These are phyloP conservation scores for Spodoptera exigua DNA, from an alignment of 2,888 invertebrate species.

Conservation along the genomic window DNA sequence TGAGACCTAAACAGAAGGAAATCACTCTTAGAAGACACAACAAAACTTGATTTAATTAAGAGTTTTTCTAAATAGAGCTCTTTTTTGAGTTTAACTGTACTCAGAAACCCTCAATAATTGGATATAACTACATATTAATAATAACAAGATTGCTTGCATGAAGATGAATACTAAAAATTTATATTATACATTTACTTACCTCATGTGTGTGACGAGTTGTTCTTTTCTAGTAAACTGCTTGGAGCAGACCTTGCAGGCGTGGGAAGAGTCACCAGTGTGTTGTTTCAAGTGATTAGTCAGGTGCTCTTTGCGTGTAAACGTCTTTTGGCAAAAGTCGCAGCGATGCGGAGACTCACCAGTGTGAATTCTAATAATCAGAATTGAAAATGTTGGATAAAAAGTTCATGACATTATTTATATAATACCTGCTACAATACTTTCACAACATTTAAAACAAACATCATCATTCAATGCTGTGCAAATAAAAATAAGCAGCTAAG, in stretches of 20 bases:
- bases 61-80: too few relatives aligned
- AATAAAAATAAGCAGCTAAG: conserved; percentile 25
- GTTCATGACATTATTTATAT: too few relatives aligned
- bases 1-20: conserved; percentile 73
- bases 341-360: conserved; percentile 93
- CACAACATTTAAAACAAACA: conserved; percentile 22
- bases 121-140: too few relatives aligned
- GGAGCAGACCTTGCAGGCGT: conserved; percentile 92
- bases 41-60: too few relatives aligned
- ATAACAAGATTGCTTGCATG: too few relatives aligned
- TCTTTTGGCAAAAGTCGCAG: conserved; percentile 92
- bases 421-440: too few relatives aligned
- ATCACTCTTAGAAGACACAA: too few relatives aligned
- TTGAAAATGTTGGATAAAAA: too few relatives aligned
- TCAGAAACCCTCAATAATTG: too few relatives aligned
- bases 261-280: conserved; percentile 92
- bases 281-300: conserved; percentile 91
- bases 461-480: conserved; percentile 31
- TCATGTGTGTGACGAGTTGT: conserved; percentile 93
- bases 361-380: conserved; percentile 78
- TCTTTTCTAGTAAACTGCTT: conserved; percentile 93
- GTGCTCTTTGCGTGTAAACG: conserved; percentile 93
- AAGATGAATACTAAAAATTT: background rate
- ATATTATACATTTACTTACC: conserved; percentile 74
- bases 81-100: too few relatives aligned